Base-by-base conservation (phyloP, 2,113 vertebrate genomes). In the Varanus salvator region DNA sequence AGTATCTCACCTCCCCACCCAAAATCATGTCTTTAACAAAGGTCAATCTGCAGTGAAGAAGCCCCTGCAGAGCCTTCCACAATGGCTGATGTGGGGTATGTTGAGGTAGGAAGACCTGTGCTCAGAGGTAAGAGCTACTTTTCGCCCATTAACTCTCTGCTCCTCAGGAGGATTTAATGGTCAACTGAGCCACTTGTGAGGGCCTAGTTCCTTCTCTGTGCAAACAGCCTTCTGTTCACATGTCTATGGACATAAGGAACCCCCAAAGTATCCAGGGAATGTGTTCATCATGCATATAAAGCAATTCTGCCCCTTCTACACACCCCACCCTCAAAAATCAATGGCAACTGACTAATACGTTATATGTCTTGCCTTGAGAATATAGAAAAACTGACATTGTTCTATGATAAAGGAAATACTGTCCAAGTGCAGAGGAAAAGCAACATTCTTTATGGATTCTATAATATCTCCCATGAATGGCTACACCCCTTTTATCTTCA, bases 281-380 rank as follows among this genome's bases (percentile, higher is more conserved):
- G 8, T 71, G 60, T 19, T 66, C 78, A n/a, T n/a, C 54, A 17
- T 57, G 54, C 50, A 57, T 21, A n/a, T 57, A 57, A 80, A 80
- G 21, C 60, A 29, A n/a, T 31, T 80, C 52, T 72, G 66, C 8
- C 29, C 66, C 17, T 21, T 21, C 14, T 31, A 72, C 6, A 72
- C 6, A 11, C 15, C n/a, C 14, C 4, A 17, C 31, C 12, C 31
- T n/a, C 15, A 12, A 74, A 74, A 74, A 74, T 15, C 17, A 1
- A 1, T 34, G n/a, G 72, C 34, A 34, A 14, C 34, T n/a, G 72
- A 44, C 38, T 44, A 44, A 44, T 44, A 3, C 38, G 3, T 44
- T n/a, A 74, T 38, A 74, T 74, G 60, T 19, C 88, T 84, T 91
- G 44, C 0, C 7, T 87, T 90, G 93, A 69, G 86, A 9, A 23